Evolutionary conservation across 1,140 invertebrate genomes (phyloP), one percentile per base, ranked within the genome.

Genomic region (Mycetomoellerius zeteki): DNA sequence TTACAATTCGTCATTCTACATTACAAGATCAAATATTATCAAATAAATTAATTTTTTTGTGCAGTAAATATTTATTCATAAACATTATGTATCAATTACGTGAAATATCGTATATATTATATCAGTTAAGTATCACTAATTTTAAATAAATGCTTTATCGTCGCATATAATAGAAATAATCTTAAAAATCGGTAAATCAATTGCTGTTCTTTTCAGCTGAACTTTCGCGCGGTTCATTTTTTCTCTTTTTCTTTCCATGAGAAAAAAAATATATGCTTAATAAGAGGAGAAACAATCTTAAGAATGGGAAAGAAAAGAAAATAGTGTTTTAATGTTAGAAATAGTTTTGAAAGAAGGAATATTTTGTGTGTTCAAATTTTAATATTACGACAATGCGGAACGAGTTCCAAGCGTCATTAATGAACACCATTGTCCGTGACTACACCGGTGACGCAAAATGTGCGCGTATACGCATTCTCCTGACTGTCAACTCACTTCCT

Each of bases 401-500:
- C n/a, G 43, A 30, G 33, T 69, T 56, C 21, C 78, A 27, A 67
- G 43, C 37, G n/a, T 71, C 54, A 73, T 50, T 50, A 73, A 84
- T 75, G 69, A 84, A 60, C 27, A 56, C 37, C 54, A 30, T 82
- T 82, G 54, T 82, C 37, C 54, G 33, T 19, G 10, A 24, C 24
- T 27, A 27, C 65, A n/a, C 16, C 52, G 6, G 16, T 8, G 12
- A 10, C 47, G 47, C 67, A 47, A 24, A 50, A 60, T 73, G 33
- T 47, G 19, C 30, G 52, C 52, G 54, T 75, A 37, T 33, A 90
- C 90, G 86, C 82, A 90, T 90, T 88, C 89, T 90, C 72, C 60
- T 80, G 82, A 88, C 86, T 88, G 77, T 76, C 90, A 90, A 77
- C 37, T 81, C 86, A 58, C 82, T 73, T 86, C 89, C 85, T 71